Evolutionary conservation across 2,888 invertebrate genomes (phyloP).

Genomic region (Epinotia demarniana): DNA sequence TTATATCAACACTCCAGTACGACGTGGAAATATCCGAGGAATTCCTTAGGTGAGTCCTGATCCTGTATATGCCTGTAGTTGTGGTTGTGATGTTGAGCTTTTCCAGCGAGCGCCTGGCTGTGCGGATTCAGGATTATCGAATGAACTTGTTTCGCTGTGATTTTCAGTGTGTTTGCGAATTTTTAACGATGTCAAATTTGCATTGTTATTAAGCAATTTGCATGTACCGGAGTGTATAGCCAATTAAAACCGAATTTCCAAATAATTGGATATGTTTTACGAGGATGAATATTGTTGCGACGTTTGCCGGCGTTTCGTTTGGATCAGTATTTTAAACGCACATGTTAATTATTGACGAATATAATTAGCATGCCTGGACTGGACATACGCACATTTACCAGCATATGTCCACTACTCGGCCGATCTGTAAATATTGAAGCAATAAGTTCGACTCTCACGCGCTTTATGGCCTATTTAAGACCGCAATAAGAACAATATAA

Average conservation of each 20-base stretch:
- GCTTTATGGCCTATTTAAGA: neutral
- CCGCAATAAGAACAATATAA: neutral
- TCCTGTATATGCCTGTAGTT: conserved; percentile 2
- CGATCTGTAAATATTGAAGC: neutral
- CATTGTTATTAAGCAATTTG: conserved; percentile 38
- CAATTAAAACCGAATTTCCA: conserved; percentile 39
- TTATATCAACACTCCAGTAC: conserved; percentile 46
- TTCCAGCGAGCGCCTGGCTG: conserved; percentile 47
- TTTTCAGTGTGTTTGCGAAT: conserved; percentile 10
- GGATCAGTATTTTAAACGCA: conserved; percentile 10
- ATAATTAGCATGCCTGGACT: conserved; percentile 8
- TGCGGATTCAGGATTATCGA: conserved; percentile 50
- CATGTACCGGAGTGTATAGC: conserved; percentile 35
- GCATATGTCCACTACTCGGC: neutral
- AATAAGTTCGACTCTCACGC: neutral
- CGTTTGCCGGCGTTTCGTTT: conserved; percentile 28
- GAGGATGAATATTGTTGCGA: conserved; percentile 41
- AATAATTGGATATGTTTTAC: conserved; percentile 42
- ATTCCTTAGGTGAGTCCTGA: conserved; percentile 62
- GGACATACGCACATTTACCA: neutral
- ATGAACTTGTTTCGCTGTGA: neutral
- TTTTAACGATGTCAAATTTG: conserved; percentile 13
- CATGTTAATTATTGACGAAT: conserved; percentile 21
- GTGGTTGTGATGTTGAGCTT: conserved; percentile 48
- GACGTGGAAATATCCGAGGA: conserved; percentile 44